Evolutionary conservation across 64 coral and sea anemone species (phyloP).

Genomic region (Orbicella faveolata): DNA sequence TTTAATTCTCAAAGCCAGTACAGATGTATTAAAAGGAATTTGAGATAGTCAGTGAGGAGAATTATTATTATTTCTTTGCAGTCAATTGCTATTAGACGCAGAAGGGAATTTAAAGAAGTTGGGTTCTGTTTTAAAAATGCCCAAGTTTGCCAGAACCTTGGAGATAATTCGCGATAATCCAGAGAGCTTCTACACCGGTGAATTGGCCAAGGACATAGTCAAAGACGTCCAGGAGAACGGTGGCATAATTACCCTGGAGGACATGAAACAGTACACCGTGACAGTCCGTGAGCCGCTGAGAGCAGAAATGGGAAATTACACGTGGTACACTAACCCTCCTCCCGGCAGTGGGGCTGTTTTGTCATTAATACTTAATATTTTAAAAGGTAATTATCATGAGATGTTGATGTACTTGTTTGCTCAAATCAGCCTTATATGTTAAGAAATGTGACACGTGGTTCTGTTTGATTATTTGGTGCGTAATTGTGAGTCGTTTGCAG

Average conservation of each 20-base stretch:
- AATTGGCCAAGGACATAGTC: constrained; percentile 69
- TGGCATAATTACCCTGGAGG: constrained; percentile 64
- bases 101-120: constrained; percentile 41
- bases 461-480: too few species aligned
- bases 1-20: too few species aligned
- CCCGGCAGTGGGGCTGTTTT: constrained; percentile 73
- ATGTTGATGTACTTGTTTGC: neutral
- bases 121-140: constrained; percentile 50
- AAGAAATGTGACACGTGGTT: too few species aligned
- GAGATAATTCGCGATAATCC: constrained; percentile 84
- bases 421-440: neutral
- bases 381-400: constrained; percentile 64
- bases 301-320: constrained; percentile 25
- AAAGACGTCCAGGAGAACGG: constrained; percentile 46
- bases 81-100: constrained; percentile 62
- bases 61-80: neutral
- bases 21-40: neutral
- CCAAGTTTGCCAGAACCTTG: constrained; percentile 70
- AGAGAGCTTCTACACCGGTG: constrained; percentile 73
- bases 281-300: constrained; percentile 39
- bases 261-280: constrained; percentile 59
- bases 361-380: constrained; percentile 77
- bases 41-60: neutral
- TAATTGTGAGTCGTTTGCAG: too few species aligned
- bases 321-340: constrained; percentile 60